A percentile compares a stretch with the other conserved stretches of the same genome.
Evolutionary conservation across 2,113 vertebrate genomes (phyloP).

Genomic region (Cyprinus carpio): DNA sequence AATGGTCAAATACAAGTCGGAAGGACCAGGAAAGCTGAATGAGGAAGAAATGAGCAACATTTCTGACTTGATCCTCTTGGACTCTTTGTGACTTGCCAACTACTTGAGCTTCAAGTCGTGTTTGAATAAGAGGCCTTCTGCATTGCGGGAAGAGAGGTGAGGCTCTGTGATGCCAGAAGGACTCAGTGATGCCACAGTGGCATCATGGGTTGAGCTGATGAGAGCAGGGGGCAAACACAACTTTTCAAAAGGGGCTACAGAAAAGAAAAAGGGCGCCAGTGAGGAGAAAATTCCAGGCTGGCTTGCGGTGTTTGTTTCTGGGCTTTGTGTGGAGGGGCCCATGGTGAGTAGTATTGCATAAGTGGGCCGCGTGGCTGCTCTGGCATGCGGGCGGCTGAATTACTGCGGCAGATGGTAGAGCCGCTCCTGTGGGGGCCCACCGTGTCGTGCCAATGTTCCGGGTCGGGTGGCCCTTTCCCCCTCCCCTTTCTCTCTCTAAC

Average conservation of each 20-base stretch:
- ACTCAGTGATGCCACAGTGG: slow-evolving; percentile 33
- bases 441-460: slow-evolving; percentile 64
- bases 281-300: slow-evolving; percentile 53
- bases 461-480: slow-evolving; percentile 64
- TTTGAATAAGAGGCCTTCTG: slow-evolving; percentile 31
- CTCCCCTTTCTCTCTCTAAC: slow-evolving; percentile 44
- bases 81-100: slow-evolving; percentile 23
- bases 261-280: slow-evolving; percentile 63
- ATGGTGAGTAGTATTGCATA: slow-evolving; percentile 59
- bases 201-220: slow-evolving; percentile 43
- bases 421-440: slow-evolving; percentile 58
- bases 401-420: slow-evolving; percentile 75
- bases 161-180: slow-evolving; percentile 22
- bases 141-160: not conserved
- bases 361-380: slow-evolving; percentile 66
- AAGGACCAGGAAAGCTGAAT: slow-evolving; percentile 18
- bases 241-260: slow-evolving; percentile 65
- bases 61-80: not conserved
- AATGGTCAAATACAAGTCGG: slow-evolving; percentile 2
- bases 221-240: slow-evolving; percentile 63
- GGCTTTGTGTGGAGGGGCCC: slow-evolving; percentile 59
- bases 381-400: slow-evolving; percentile 74
- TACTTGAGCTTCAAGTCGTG: not conserved
- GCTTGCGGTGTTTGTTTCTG: slow-evolving; percentile 61
- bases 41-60: slow-evolving; percentile 5